These are phyloP conservation scores for Lamellibrachia luymesi DNA, from an alignment of 1,140 invertebrate genomes.

Conservation along the genomic window DNA sequence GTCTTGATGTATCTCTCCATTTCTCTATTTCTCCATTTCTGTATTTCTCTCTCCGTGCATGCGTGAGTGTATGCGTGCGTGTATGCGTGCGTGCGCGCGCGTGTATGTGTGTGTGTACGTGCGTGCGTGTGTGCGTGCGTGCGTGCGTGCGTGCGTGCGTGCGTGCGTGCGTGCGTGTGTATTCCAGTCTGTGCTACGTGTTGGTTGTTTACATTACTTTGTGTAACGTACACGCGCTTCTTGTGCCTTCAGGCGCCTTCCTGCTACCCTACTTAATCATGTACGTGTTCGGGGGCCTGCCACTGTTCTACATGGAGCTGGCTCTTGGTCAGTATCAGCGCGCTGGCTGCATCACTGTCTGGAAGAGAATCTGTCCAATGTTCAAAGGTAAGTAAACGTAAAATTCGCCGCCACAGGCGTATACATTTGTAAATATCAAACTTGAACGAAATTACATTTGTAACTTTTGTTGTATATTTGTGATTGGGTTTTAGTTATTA, in stretches of 20 bases:
- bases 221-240: background rate
- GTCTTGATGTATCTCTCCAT: no score
- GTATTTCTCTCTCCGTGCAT: no score
- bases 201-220: background rate
- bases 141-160: no score
- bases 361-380: constrained; percentile 92
- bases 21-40: no score
- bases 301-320: constrained; percentile 61
- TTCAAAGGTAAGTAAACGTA: constrained; percentile 76
- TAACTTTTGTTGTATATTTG: background rate
- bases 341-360: constrained; percentile 56
- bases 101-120: no score
- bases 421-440: background rate
- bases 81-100: no score
- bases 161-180: no score
- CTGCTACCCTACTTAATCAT: constrained; percentile 59
- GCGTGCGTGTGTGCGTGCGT: no score
- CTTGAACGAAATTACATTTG: background rate
- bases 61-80: no score
- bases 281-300: constrained; percentile 58
- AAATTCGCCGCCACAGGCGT: background rate
- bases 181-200: background rate
- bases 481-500: background rate
- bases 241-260: constrained; percentile 55
- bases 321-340: constrained; percentile 59